Evolutionary conservation across 1,140 invertebrate genomes (phyloP).

Genomic region (Trachymyrmex cornetzi): DNA sequence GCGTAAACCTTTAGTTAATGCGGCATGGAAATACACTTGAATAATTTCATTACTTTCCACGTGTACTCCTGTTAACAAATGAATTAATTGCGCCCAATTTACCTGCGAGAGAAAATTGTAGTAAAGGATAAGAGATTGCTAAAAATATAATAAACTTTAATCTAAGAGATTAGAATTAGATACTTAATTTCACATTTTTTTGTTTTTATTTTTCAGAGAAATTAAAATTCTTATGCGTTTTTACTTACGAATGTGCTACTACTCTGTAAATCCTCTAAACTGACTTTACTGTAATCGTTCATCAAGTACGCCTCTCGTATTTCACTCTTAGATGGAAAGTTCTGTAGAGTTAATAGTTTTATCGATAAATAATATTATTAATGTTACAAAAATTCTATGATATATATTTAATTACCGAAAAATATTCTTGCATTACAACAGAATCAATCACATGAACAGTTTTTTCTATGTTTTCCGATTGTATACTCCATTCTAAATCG

Average conservation of each 20-base stretch:
- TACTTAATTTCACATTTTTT: neutral
- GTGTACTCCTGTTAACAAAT: constrained; percentile 32
- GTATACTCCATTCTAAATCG: neutral
- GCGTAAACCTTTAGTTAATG: constrained; percentile 57
- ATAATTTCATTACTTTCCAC: constrained; percentile 12
- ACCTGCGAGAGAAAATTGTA: constrained; percentile 57
- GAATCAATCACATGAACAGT: constrained; percentile 64
- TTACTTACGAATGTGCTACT: constrained; percentile 65
- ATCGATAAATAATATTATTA: neutral
- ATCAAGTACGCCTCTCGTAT: constrained; percentile 70
- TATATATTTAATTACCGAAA: constrained; percentile 66
- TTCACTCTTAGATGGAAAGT: constrained; percentile 64
- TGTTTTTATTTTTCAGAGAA: neutral
- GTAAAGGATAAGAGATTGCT: neutral
- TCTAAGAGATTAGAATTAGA: neutral
- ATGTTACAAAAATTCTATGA: neutral
- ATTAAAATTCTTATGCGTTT: neutral
- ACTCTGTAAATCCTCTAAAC: constrained; percentile 52
- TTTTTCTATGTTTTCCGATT: constrained; percentile 32
- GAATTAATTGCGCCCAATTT: constrained; percentile 72
- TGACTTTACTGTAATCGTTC: constrained; percentile 66
- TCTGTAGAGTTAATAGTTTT: constrained; percentile 46
- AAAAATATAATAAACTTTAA: neutral
- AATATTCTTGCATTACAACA: constrained; percentile 67
- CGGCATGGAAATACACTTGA: constrained; percentile 73